Base-by-base conservation (phyloP, 2,113 vertebrate species). In the Hirundichthys speculiger region DNA sequence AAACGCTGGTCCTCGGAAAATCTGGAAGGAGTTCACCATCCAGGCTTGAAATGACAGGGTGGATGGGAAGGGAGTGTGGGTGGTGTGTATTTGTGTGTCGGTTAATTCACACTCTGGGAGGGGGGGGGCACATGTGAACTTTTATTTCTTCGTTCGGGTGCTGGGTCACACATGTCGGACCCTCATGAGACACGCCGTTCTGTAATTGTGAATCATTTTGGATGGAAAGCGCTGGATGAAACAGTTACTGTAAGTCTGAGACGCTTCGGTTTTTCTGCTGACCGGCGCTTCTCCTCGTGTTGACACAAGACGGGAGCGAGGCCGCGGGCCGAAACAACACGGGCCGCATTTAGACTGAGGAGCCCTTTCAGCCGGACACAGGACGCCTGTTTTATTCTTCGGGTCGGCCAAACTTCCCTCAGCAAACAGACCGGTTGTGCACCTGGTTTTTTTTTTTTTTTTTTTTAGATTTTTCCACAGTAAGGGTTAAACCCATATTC, bases 1-100 rank as follows among this genome's bases (percentile, higher is more conserved):
- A 62, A 56, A 53, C 49, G 43, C 43, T 49, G 51, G 4, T 63
- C 68, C 24, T 61, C 65, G 45, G 47, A 64, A 80, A 86, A 60
- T 24, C 60, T 82, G 85, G 72, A 77, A 68, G 57, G 34, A 59
- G 25, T 64, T 34, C 30, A 34, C 30, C 30, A 34, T 34, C 30
- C 30, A 6, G 1, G 30, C 42, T 55, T 48, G 3, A 82, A 83
- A 80, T 84, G 66, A 88, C 80, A 79, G 79, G 73, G 84, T 88
- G 73, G 67, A 67, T 62, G 48, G 57, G 68, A 58, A 68, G 47
- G 43, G 21, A 57, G 57, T 48, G 56, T 30, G 59, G 9, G 49
- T 39, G 52, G 42, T 27, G 63, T 61, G 49, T 50, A 41, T 34
- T 34, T 34, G 6, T 64, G 42, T 48, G 46, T 58, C 11, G 19